These are phyloP conservation scores for Astyanax mexicanus DNA, from an alignment of 2,797 vertebrate genomes.

Conservation along the genomic window DNA sequence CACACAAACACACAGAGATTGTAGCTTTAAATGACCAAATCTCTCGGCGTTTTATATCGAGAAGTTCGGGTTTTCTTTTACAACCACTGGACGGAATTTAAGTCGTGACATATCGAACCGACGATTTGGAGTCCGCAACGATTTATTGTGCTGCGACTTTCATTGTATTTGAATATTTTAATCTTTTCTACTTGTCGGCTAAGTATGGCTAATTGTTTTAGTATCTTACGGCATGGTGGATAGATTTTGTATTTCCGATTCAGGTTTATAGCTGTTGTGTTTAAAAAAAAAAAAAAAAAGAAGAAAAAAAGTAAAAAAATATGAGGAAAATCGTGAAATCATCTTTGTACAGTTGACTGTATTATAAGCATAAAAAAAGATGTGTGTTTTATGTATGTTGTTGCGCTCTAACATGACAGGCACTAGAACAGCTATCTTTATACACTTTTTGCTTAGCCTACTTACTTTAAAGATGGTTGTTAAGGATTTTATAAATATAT, in stretches of 20 bases:
- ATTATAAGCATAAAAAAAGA: constrained; percentile 89
- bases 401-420: constrained; percentile 97
- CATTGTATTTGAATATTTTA: constrained; percentile 99
- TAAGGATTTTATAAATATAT: constrained; percentile 82
- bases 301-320: constrained; percentile 78
- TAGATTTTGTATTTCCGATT: constrained; percentile 99
- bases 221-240: constrained; percentile 99
- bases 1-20: constrained; percentile 91
- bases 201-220: constrained; percentile 99
- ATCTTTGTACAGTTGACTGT: constrained; percentile 99
- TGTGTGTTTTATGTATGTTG: constrained; percentile 99
- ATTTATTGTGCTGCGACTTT: constrained; percentile 95
- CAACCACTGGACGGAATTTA: constrained; percentile 92
- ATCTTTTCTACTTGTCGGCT: constrained; percentile 99
- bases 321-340: constrained; percentile 88
- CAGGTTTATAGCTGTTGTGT: constrained; percentile 99
- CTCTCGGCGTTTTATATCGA: constrained; percentile 88
- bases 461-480: constrained; percentile 92
- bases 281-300: constrained; percentile 84
- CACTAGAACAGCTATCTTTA: constrained; percentile 95
- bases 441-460: constrained; percentile 84
- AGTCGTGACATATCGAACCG: constrained; percentile 83
- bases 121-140: constrained; percentile 98
- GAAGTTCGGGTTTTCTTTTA: constrained; percentile 81
- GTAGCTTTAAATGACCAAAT: constrained; percentile 97